Conservation (phyloP, 2,113 vertebrate genomes). For the Stigmatopora nigra region DNA sequence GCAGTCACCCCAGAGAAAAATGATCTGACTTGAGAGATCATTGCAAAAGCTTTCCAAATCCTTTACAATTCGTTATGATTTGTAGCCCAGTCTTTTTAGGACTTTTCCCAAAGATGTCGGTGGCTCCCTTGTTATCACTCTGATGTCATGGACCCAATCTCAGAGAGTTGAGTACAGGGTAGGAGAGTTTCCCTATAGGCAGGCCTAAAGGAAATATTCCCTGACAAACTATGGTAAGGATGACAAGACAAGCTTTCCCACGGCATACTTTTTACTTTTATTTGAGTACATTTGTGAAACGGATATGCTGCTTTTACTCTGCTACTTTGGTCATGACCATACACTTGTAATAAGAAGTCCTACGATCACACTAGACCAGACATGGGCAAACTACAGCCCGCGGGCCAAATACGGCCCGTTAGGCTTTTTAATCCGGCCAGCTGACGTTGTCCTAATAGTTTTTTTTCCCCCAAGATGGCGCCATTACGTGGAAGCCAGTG, state of each 20-base stretch:
- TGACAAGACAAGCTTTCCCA: constrained; percentile 32
- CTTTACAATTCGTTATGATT: constrained; percentile 57
- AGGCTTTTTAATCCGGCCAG: too few species aligned
- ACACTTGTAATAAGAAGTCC: too few species aligned
- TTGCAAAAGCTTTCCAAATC: constrained; percentile 50
- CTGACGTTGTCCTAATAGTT: too few species aligned
- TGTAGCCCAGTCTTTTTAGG: constrained; percentile 38
- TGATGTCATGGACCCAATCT: constrained; percentile 59
- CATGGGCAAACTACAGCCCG: too few species aligned
- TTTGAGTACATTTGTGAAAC: too few species aligned
- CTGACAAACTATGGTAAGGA: constrained; percentile 47
- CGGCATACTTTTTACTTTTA: too few species aligned
- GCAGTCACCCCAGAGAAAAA: constrained; percentile 35
- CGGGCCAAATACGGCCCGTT: too few species aligned
- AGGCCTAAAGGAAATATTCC: constrained; percentile 48
- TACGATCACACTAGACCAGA: too few species aligned
- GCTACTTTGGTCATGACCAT: too few species aligned
- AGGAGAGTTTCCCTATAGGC: constrained; percentile 26
- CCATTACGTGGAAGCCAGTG: too few species aligned
- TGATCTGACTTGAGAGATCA: constrained; percentile 46
- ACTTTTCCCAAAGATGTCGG: constrained; percentile 37
- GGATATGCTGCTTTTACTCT: too few species aligned
- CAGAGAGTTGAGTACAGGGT: constrained; percentile 48
- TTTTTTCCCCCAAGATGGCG: too few species aligned
- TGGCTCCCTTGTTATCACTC: constrained; percentile 46